Evolutionary conservation across 2,113 vertebrate genomes (phyloP).

Genomic region (Pogonocichla stellata): DNA sequence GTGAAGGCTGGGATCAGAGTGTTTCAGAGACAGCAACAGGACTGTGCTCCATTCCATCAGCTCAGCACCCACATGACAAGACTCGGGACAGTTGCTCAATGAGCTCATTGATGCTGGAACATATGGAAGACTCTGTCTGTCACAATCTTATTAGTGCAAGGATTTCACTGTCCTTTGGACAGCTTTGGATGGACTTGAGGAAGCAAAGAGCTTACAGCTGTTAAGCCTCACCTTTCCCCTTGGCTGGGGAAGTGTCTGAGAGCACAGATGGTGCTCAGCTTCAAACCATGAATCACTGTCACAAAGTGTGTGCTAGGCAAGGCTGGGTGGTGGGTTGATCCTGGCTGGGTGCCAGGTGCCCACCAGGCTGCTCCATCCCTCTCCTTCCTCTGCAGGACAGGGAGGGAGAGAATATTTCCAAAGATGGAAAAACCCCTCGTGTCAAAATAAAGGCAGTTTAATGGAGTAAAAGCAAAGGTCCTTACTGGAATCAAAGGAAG

Average conservation of each 20-base stretch:
- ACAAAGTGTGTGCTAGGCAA: neutral
- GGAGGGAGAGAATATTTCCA: neutral
- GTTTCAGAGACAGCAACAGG: constrained; percentile 17
- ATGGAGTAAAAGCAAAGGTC: neutral
- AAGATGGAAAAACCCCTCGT: rapidly evolving
- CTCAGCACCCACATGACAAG: neutral
- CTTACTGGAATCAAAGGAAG: neutral
- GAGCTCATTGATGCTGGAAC: constrained; percentile 31
- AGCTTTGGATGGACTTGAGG: constrained; percentile 44
- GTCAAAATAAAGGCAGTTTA: neutral
- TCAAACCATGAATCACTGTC: constrained; percentile 64
- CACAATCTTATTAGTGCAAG: neutral
- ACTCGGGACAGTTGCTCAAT: neutral
- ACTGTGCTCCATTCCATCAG: neutral
- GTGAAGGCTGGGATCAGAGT: neutral
- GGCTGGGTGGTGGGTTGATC: neutral
- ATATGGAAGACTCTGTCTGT: constrained; percentile 40
- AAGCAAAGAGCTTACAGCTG: constrained; percentile 56
- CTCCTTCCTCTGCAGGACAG: neutral
- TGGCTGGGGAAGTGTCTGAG: constrained; percentile 41
- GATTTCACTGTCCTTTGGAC: constrained; percentile 32
- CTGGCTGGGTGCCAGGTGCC: neutral
- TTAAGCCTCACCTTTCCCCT: constrained; percentile 62
- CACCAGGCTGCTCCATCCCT: neutral
- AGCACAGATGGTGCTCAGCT: constrained; percentile 57